phyloP scores from a whole-genome alignment of 2,888 invertebrate genomes.

The Sesia apiformis region DNA sequence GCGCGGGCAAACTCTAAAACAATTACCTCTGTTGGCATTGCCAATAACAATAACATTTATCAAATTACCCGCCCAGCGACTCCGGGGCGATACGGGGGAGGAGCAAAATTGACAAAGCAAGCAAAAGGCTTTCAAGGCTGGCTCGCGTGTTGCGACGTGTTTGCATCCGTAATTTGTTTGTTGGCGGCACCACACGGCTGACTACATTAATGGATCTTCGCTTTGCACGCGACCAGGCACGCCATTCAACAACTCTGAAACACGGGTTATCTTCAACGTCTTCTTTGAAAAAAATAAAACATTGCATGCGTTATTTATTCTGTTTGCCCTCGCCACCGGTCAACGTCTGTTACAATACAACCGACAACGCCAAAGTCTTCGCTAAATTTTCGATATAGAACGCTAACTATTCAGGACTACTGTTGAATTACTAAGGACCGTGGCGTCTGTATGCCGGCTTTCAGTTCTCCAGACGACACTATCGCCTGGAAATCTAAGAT shows the following conservation, averaged over 20 bases:
- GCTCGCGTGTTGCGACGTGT: slow-evolving; percentile 69
- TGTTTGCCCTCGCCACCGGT: background rate
- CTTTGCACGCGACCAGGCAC: slow-evolving; percentile 49
- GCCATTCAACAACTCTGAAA: slow-evolving; percentile 4
- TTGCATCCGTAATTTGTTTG: slow-evolving; percentile 74
- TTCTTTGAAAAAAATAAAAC: slow-evolving; percentile 22
- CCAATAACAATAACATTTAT: slow-evolving; percentile 67
- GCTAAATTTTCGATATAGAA: slow-evolving; percentile 3
- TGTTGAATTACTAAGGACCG: slow-evolving; percentile 7
- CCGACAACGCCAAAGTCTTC: background rate
- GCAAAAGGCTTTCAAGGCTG: slow-evolving; percentile 64
- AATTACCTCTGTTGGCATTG: slow-evolving; percentile 54
- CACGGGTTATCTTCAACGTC: slow-evolving; percentile 24
- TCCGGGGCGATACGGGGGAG: slow-evolving; percentile 32
- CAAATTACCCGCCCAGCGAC: slow-evolving; percentile 35
- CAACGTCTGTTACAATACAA: slow-evolving; percentile 1
- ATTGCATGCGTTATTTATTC: background rate
- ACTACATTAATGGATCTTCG: slow-evolving; percentile 67
- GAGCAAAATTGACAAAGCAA: slow-evolving; percentile 62
- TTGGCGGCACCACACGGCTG: slow-evolving; percentile 63
- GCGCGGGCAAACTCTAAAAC: slow-evolving; percentile 44
- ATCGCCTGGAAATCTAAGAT: slow-evolving; percentile 26
- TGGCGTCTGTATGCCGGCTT: slow-evolving; percentile 3
- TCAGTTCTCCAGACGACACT: slow-evolving; percentile 11
- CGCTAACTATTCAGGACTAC: slow-evolving; percentile 12